Evolutionary conservation across 2,113 vertebrate species (phyloP).

Genomic region (Agapornis roseicollis): DNA sequence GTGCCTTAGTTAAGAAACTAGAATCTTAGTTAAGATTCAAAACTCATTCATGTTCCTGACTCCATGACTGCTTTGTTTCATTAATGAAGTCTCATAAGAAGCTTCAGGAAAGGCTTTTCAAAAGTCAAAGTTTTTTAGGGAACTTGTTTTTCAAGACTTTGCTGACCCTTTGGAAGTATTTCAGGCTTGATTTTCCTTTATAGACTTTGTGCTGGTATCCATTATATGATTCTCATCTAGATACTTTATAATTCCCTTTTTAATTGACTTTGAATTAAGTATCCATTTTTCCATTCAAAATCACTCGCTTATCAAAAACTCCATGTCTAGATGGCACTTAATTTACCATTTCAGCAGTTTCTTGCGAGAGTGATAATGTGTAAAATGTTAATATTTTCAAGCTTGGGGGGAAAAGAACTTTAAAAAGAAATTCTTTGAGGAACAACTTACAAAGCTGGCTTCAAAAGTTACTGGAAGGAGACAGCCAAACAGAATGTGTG

Average conservation of each 20-base stretch:
- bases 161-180: constrained; percentile 47
- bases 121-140: background rate
- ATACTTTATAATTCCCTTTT: constrained; percentile 57
- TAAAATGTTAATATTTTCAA: constrained; percentile 45
- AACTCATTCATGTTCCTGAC: background rate
- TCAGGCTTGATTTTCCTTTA: constrained; percentile 48
- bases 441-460: background rate
- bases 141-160: constrained; percentile 24
- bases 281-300: constrained; percentile 47
- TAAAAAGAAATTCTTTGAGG: background rate
- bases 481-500: background rate
- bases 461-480: background rate
- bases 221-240: constrained; percentile 48
- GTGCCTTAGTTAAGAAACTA: background rate
- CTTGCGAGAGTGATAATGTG: background rate
- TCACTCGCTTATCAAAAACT: constrained; percentile 52
- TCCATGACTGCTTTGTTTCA: background rate
- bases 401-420: constrained; percentile 11
- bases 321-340: constrained; percentile 46
- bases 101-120: constrained; percentile 1
- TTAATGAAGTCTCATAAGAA: constrained; percentile 12
- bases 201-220: constrained; percentile 35
- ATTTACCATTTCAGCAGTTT: constrained; percentile 58
- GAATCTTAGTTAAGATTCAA: constrained; percentile 4
- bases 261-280: constrained; percentile 62